Conservation (phyloP, 2,797 vertebrate species). For the Lithobates sylvaticus region DNA sequence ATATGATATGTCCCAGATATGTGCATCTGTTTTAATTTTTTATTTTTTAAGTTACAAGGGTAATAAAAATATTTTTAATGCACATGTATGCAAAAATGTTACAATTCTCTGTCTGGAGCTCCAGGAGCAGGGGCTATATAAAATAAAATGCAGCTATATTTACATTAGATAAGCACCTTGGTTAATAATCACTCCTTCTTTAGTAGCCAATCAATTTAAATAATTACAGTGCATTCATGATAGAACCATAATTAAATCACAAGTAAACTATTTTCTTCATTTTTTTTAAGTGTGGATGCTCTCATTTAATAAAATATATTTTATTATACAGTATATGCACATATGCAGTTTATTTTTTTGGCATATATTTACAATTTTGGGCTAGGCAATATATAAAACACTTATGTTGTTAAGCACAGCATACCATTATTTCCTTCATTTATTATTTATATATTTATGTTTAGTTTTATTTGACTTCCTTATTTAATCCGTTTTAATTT, state of each 20-base stretch:
- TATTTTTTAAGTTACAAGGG: no score
- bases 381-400: background rate
- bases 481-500: slow-evolving; percentile 26
- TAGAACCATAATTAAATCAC: background rate
- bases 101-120: no score
- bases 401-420: background rate
- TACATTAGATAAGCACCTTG: background rate
- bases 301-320: background rate
- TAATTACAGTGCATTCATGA: background rate
- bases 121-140: background rate
- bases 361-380: background rate
- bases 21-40: no score
- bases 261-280: background rate
- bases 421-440: background rate
- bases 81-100: no score
- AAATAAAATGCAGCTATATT: background rate
- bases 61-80: no score
- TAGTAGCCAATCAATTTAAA: background rate
- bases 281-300: background rate
- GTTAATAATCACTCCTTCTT: background rate
- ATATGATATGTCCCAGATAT: no score
- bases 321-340: background rate
- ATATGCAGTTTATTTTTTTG: no score
- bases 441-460: slow-evolving; percentile 11
- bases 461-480: slow-evolving; percentile 41